Conservation (phyloP, 2,888 invertebrate species). For the Maniola hyperantus region DNA sequence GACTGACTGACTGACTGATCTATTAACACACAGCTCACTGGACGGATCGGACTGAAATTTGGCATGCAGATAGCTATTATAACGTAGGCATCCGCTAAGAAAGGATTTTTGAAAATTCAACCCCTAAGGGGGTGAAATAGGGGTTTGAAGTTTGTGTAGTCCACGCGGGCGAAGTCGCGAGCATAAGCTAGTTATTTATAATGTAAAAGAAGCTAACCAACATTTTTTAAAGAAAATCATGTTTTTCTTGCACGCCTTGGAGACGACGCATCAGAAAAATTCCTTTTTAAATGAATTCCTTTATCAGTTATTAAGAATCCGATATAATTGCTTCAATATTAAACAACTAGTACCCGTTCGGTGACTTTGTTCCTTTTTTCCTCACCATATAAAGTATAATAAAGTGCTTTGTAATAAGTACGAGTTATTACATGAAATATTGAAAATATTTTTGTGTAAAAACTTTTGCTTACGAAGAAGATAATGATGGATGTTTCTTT, state of each 20-base stretch:
- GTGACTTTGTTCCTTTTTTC: conserved; percentile 14
- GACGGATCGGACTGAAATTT: too few relatives aligned
- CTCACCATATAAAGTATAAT: conserved; percentile 21
- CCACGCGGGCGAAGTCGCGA: too few relatives aligned
- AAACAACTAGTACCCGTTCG: conserved; percentile 45
- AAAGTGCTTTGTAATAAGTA: conserved; percentile 26
- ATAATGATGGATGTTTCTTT: conserved; percentile 18
- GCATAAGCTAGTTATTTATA: too few relatives aligned
- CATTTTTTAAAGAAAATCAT: conserved; percentile 8
- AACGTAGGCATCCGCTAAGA: too few relatives aligned
- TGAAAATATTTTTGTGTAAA: conserved; percentile 18
- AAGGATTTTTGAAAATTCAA: neutral
- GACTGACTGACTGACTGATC: too few relatives aligned
- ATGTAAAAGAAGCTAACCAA: neutral
- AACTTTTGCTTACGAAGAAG: neutral
- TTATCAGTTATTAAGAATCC: conserved; percentile 32
- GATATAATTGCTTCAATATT: conserved; percentile 31
- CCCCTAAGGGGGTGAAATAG: neutral
- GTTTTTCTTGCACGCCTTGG: conserved; percentile 13
- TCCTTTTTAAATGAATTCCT: conserved; percentile 28
- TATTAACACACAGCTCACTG: too few relatives aligned
- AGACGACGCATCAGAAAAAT: conserved; percentile 10
- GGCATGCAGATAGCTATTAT: too few relatives aligned
- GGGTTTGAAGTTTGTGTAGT: neutral
- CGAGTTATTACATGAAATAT: conserved; percentile 24